Percentiles rank a stretch among this genome's conserved stretches.
Evolutionary conservation across 2,797 vertebrate genomes (phyloP).

Genomic region (Hydrophis major): DNA sequence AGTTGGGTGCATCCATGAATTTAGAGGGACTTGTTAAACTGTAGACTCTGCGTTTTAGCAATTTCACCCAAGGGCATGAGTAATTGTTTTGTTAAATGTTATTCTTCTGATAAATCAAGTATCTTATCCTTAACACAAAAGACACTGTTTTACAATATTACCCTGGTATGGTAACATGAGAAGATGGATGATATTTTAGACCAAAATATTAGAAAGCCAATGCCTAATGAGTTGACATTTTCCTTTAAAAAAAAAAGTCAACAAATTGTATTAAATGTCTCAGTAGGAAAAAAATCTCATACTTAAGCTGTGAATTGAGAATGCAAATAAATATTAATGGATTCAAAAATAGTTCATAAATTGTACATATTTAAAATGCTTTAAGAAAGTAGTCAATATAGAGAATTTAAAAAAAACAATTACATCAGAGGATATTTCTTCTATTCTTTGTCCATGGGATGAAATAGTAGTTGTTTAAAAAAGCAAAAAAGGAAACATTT

Average conservation of each 20-base stretch:
- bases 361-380: background rate
- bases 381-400: background rate
- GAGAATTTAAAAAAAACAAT: background rate
- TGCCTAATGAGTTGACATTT: slow-evolving; percentile 60
- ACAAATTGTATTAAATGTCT: slow-evolving; percentile 33
- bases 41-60: background rate
- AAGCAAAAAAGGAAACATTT: background rate
- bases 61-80: background rate
- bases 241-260: slow-evolving; percentile 57
- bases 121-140: slow-evolving; percentile 18
- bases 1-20: background rate
- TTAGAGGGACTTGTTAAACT: background rate
- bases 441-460: background rate
- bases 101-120: slow-evolving; percentile 9
- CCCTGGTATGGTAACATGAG: slow-evolving; percentile 61
- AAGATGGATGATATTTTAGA: slow-evolving; percentile 62
- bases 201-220: slow-evolving; percentile 65
- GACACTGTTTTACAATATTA: slow-evolving; percentile 45
- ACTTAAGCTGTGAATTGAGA: slow-evolving; percentile 20
- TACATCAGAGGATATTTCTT: background rate
- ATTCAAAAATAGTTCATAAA: background rate
- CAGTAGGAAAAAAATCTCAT: slow-evolving; percentile 55
- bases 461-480: background rate
- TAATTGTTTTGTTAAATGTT: background rate
- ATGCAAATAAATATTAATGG: slow-evolving; percentile 5